Conservation (phyloP, 2,113 vertebrate species). For the Limnothrissa miodon region DNA sequence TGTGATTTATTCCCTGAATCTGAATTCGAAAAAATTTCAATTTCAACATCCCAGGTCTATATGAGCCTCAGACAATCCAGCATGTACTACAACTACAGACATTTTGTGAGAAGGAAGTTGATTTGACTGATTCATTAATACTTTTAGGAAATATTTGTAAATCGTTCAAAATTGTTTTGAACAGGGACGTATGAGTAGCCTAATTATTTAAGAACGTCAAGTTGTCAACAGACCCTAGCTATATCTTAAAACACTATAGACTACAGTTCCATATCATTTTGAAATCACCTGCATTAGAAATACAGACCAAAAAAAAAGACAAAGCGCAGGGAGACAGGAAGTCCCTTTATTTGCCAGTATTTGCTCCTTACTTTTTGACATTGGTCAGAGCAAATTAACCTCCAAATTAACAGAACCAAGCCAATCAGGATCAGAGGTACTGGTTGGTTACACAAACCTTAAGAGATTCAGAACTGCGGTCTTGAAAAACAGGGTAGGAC, state of each 20-base stretch:
- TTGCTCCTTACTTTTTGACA: background rate
- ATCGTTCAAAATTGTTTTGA: background rate
- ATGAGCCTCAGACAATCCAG: too few relatives aligned
- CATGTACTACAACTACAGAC: too few relatives aligned
- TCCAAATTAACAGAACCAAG: background rate
- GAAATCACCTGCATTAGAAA: background rate
- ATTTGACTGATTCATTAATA: background rate
- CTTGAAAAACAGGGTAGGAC: background rate
- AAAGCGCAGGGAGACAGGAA: background rate
- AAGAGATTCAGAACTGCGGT: background rate
- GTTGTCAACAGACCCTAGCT: background rate
- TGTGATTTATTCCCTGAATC: background rate
- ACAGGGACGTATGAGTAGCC: too few relatives aligned
- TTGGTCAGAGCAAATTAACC: background rate
- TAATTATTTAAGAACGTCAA: background rate
- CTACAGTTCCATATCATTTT: background rate
- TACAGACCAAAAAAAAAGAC: background rate
- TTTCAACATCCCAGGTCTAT: too few relatives aligned
- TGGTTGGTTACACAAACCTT: background rate
- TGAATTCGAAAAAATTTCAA: background rate
- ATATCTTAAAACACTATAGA: background rate
- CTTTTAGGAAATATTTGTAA: background rate
- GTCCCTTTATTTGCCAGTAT: background rate
- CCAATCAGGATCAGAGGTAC: background rate
- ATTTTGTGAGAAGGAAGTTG: too few relatives aligned